A percentile compares a stretch with the other conserved stretches of the same genome.
Conservation (phyloP, 2,888 invertebrate genomes). For the Apodemia hepburni region DNA sequence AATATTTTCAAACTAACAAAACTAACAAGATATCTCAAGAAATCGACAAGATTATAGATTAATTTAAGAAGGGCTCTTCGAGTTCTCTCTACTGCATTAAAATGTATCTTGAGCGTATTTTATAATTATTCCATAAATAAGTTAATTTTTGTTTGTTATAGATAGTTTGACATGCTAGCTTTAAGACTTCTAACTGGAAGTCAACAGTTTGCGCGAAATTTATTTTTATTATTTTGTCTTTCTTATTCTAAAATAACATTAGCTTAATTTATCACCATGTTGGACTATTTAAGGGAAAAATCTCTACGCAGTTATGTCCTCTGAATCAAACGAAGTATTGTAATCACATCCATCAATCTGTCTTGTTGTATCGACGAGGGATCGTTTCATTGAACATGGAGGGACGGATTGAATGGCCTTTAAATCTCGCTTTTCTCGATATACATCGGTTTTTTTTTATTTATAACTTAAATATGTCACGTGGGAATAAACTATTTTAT, state of each 20-base stretch:
- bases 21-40: no score
- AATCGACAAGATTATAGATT: no score
- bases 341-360: slow-evolving; percentile 66
- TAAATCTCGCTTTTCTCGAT: slow-evolving; percentile 36
- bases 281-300: neutral
- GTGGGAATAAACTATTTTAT: neutral
- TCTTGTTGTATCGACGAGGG: slow-evolving; percentile 56
- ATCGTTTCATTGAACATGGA: slow-evolving; percentile 43
- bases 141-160: no score
- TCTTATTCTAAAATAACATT: neutral
- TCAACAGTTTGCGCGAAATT: no score
- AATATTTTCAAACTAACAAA: no score
- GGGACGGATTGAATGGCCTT: slow-evolving; percentile 41
- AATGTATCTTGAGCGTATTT: no score
- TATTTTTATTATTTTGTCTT: neutral
- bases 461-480: slow-evolving; percentile 13
- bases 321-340: slow-evolving; percentile 44
- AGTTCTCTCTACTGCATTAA: no score
- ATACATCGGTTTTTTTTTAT: slow-evolving; percentile 15
- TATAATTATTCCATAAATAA: no score
- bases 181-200: no score
- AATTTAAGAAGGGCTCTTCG: no score
- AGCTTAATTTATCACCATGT: no score
- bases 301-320: slow-evolving; percentile 1
- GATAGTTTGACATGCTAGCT: no score